Evolutionary conservation across 2,888 invertebrate species (phyloP).

Genomic region (Cataglyphis albicans): DNA sequence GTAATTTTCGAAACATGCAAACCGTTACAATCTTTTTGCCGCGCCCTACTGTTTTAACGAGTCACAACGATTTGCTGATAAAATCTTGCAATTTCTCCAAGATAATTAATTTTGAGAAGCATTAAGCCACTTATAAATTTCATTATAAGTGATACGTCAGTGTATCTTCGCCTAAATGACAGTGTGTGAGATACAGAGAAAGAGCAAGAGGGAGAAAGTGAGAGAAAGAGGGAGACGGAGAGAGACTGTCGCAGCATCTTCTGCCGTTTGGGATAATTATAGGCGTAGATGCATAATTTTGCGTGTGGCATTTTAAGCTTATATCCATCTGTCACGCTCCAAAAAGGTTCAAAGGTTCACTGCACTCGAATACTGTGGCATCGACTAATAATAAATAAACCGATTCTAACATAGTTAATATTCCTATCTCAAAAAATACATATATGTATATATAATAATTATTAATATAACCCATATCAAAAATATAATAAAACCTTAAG

Average conservation of each 20-base stretch:
- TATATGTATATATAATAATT: background rate
- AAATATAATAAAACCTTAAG: background rate
- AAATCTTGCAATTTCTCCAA: background rate
- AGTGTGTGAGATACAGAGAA: background rate
- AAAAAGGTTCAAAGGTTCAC: slow-evolving; percentile 72
- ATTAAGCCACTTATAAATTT: slow-evolving; percentile 10
- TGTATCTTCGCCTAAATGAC: background rate
- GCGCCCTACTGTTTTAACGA: background rate
- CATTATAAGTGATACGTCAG: slow-evolving; percentile 11
- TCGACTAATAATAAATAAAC: slow-evolving; percentile 45
- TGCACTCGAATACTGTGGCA: slow-evolving; percentile 64
- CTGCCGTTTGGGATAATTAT: slow-evolving; percentile 68
- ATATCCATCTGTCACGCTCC: slow-evolving; percentile 75
- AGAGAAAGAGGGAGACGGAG: background rate
- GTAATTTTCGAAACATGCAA: background rate
- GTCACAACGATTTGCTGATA: background rate
- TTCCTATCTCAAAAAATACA: background rate
- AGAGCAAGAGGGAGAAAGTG: background rate
- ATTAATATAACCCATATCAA: background rate
- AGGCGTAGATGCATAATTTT: slow-evolving; percentile 71
- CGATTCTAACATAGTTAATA: slow-evolving; percentile 11
- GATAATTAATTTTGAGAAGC: background rate
- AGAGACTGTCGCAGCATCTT: background rate
- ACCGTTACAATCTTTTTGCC: background rate
- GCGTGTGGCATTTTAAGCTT: slow-evolving; percentile 65